Base-by-base conservation (phyloP, 1,140 invertebrate species). In the Drosophila tsacasi region DNA sequence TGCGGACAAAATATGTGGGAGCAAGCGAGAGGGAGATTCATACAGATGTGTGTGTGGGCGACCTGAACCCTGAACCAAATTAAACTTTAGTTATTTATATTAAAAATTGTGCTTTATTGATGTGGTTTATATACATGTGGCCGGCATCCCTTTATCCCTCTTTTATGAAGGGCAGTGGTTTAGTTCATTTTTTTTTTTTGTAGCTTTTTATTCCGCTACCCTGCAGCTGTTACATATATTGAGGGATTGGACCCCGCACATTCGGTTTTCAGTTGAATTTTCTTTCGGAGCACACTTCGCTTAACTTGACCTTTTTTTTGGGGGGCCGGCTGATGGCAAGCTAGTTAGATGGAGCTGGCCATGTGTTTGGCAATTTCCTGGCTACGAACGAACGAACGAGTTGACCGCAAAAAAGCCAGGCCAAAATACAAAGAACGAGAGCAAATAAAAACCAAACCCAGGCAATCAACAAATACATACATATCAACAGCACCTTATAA, bases 81-180 rank as follows among this genome's bases (percentile, higher is more conserved):
- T 74, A 85, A 90, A 90, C 79, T 90, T 85, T 90, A 82, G 85
- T 89, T 89, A 90, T 89, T 89, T 89, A 89, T 89, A 89, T 89
- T 89, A 89, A 89, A 74, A 89, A 89, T 89, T 81, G 74, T 89
- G 85, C 85, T 90, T 85, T 90, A 89, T 89, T 89, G 81, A 90
- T 89, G 85, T 89, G 85, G 85, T 79, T 78, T 78, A 69, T 78
- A 76, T 54, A 74, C 50, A 63, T 79, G 52, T 47, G 62, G 66
- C 67, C 67, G 23, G 37, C 35, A 21, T 50, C 71, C 69, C 25
- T 60, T 64, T 55, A 42, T 68, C 46, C 49, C 54, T 39, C 63
- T 74, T 89, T 84, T 84, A 75, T 81, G 74, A 78, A 49, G 39
- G 50, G 67, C 55, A 73, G 81, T 65, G 76, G 76, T 75, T 87